Base-by-base conservation (phyloP, 1,140 invertebrate species). In the Drosophila saltans region DNA sequence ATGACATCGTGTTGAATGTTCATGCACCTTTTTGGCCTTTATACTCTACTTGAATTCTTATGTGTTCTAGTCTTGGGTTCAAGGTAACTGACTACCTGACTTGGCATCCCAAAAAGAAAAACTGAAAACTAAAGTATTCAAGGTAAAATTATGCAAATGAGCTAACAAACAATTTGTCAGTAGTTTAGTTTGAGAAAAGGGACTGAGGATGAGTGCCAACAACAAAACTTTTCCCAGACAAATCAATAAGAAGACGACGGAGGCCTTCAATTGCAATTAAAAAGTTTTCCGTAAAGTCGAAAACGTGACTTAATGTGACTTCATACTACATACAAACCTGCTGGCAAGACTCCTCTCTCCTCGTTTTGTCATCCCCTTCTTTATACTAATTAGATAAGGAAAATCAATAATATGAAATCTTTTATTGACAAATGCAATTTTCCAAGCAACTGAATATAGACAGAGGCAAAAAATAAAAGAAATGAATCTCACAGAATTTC, bases 121-220 rank as follows among this genome's bases (percentile, higher is more conserved):
- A 33, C 4, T 45, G 28, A 6, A n/a, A 52, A 33, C 43, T 48
- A 39, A 62, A 36, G 62, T 65, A 33, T 72, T 75, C 66, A 52
- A 52, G 61, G 72, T 66, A 77, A 71, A 74, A 80, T 84, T 84
- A 84, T 84, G 81, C 70, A 84, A 84, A 84, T 84, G 81, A 78
- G 70, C 30, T 41, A 33, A 33, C 81, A 60, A 76, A 68, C 81
- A 80, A 84, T 84, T 84, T 84, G 81, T 84, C 81, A 84, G 81
- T 6, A 28, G 28, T 62, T 70, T 41, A 26, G 45, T 52, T 36
- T 26, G 10, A 68, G 55, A n/a, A 26, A 26, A 43, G 28, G 52
- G 33, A 0, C 28, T 48, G 39, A 0, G 16, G 16, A 36, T 24
- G n/a, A 52, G 41, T 39, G 41, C 56, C 6, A 36, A 63, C 45